These are phyloP conservation scores for Anarhynchus alexandrinus DNA, from an alignment of 2,113 vertebrate genomes.

Conservation along the genomic window DNA sequence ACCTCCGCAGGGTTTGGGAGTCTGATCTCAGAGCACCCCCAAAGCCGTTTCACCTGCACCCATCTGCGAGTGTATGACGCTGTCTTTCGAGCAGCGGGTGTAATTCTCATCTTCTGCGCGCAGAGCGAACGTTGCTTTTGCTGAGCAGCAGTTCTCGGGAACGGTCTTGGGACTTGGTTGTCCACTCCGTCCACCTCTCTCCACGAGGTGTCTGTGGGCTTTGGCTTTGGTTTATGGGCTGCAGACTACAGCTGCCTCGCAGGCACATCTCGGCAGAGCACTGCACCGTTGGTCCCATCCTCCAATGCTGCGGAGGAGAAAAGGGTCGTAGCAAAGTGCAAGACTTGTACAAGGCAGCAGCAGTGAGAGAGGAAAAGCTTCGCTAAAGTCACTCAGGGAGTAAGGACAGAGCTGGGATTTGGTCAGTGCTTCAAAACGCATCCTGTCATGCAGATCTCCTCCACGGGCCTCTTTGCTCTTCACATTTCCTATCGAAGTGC, in stretches of 20 bases:
- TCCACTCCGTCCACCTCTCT: background rate
- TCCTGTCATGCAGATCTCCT: background rate
- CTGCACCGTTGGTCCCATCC: background rate
- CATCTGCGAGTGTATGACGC: accelerated
- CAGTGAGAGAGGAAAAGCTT: background rate
- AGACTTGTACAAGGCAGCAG: background rate
- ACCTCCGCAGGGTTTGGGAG: background rate
- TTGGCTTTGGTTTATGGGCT: background rate
- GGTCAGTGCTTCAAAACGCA: background rate
- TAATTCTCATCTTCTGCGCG: background rate
- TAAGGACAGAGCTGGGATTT: background rate
- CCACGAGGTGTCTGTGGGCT: background rate
- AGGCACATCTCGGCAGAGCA: background rate
- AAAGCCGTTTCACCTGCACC: background rate
- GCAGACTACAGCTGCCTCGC: background rate
- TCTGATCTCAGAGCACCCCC: background rate
- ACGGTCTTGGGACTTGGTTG: background rate
- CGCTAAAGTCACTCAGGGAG: background rate
- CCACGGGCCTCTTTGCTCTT: background rate
- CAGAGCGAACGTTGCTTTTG: background rate
- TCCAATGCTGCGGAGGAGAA: background rate
- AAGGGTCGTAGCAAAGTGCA: background rate
- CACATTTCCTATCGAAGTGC: background rate
- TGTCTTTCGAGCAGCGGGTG: background rate
- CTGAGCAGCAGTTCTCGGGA: background rate